phyloP scores from a whole-genome alignment of 1,140 invertebrate species.

The Elymnias hypermnestra region DNA sequence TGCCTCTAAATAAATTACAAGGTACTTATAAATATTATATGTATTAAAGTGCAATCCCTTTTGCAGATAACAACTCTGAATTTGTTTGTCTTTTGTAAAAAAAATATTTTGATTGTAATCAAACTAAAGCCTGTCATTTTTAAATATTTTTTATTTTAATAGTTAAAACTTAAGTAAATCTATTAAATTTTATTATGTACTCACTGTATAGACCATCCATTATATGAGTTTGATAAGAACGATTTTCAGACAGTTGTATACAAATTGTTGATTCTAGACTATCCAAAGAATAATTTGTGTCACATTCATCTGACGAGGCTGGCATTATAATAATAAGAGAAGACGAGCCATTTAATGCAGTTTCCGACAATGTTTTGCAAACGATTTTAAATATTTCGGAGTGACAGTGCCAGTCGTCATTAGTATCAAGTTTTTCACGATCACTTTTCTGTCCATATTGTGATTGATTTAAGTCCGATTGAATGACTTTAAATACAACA shows the following conservation, averaged over 20 bases:
- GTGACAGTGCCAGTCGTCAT: no score
- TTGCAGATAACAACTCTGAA: no score
- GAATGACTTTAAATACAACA: not conserved
- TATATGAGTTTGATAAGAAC: conserved; percentile 14
- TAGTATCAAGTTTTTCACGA: not conserved
- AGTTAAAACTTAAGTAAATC: no score
- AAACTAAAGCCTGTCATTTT: no score
- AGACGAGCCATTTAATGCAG: not conserved
- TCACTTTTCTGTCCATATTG: not conserved
- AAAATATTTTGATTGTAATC: no score
- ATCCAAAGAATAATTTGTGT: conserved; percentile 2
- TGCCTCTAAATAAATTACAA: no score
- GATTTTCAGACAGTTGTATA: conserved; percentile 28
- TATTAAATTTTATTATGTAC: no score
- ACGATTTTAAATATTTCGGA: not conserved
- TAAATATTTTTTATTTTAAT: no score
- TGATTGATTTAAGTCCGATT: not conserved
- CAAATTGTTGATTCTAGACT: conserved; percentile 28
- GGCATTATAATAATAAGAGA: conserved; percentile 9
- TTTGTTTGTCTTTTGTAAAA: no score
- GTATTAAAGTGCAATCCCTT: no score
- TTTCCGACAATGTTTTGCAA: not conserved
- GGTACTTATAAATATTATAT: no score
- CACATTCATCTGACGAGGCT: conserved; percentile 12
- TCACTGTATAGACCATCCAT: conserved; percentile 14